phyloP scores from a whole-genome alignment of 2,797 vertebrate genomes.

The Sibirionetta formosa region DNA sequence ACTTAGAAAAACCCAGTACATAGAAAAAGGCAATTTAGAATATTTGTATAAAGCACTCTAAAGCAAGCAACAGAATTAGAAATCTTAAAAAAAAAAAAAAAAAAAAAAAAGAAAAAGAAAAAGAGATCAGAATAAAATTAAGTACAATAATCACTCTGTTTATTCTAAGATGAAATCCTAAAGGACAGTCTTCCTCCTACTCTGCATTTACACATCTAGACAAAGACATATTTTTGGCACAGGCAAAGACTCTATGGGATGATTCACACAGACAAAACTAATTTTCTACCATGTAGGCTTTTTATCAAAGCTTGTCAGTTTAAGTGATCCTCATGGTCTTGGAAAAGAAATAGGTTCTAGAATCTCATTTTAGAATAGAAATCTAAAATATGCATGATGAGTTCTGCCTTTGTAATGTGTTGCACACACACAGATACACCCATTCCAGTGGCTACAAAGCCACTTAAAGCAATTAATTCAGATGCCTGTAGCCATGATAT shows the following conservation, averaged over 20 bases:
- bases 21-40: not conserved
- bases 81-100: not conserved
- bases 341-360: not conserved
- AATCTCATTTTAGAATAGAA: not conserved
- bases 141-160: not conserved
- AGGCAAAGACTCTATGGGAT: not conserved
- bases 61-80: not conserved
- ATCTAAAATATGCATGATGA: not conserved
- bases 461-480: not conserved
- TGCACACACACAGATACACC: too few species aligned
- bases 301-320: not conserved
- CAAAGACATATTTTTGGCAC: not conserved
- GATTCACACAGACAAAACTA: not conserved
- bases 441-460: not conserved
- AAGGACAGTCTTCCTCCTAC: not conserved
- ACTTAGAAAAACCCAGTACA: not conserved
- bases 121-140: not conserved
- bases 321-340: not conserved
- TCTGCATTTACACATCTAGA: not conserved
- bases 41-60: not conserved
- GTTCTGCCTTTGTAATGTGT: not conserved
- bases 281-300: not conserved
- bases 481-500: not conserved
- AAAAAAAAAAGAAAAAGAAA: not conserved
- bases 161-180: not conserved